These are phyloP conservation scores for Epirrhoe alternata DNA, from an alignment of 2,888 invertebrate species.

Conservation along the genomic window DNA sequence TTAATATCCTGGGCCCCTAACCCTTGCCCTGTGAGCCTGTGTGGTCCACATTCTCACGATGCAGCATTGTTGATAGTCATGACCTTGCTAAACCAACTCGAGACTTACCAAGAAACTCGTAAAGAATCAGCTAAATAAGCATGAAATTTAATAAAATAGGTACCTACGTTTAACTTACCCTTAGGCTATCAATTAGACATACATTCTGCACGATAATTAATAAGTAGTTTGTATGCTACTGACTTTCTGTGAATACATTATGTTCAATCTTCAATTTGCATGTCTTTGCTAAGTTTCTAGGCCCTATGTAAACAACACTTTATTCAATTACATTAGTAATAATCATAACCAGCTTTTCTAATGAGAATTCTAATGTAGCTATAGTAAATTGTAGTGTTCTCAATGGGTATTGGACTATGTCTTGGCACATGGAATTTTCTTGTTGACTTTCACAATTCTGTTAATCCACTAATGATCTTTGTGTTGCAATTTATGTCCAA, in stretches of 20 bases:
- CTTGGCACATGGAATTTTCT: slow-evolving; percentile 14
- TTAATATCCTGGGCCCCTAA: slow-evolving; percentile 68
- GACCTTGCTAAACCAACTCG: slow-evolving; percentile 27
- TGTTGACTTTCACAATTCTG: slow-evolving; percentile 20
- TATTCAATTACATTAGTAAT: background rate
- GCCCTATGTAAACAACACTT: background rate
- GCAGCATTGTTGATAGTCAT: slow-evolving; percentile 22
- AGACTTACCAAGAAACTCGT: slow-evolving; percentile 21
- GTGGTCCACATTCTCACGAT: slow-evolving; percentile 41
- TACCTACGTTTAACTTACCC: background rate
- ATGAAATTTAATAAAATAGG: slow-evolving; percentile 27
- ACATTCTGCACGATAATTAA: background rate
- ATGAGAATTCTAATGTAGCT: background rate
- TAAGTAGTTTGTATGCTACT: background rate
- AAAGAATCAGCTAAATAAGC: slow-evolving; percentile 23
- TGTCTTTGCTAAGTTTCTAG: slow-evolving; percentile 1
- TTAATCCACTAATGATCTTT: slow-evolving; percentile 6
- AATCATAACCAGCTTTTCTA: background rate
- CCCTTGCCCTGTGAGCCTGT: slow-evolving; percentile 59
- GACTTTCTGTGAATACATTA: background rate
- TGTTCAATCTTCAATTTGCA: background rate
- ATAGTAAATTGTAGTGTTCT: slow-evolving; percentile 5
- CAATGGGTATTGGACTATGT: slow-evolving; percentile 25
- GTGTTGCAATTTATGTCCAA: background rate
- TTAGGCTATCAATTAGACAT: background rate